Conservation (phyloP, 1,140 invertebrate genomes). For the Zophobas morio region DNA sequence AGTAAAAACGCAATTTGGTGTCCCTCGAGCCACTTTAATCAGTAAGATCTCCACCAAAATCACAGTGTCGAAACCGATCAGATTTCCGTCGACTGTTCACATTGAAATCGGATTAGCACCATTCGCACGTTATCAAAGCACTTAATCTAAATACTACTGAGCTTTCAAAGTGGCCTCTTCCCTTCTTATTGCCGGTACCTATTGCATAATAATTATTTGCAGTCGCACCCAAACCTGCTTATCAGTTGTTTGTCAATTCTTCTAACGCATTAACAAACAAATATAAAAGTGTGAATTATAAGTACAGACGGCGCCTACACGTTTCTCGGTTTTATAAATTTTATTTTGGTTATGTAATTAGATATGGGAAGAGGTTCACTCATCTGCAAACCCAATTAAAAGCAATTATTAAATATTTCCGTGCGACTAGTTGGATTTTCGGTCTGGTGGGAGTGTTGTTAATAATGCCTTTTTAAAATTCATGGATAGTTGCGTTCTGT, state of each 20-base stretch:
- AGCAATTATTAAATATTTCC: constrained; percentile 42
- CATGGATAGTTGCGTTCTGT: constrained; percentile 51
- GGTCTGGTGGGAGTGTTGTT: constrained; percentile 30
- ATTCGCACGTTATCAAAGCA: constrained; percentile 57
- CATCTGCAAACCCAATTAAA: constrained; percentile 27
- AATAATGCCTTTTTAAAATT: constrained; percentile 52
- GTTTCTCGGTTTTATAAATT: neutral
- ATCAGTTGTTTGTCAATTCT: constrained; percentile 15
- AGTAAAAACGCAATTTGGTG: neutral
- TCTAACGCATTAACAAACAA: constrained; percentile 16
- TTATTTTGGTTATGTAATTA: neutral
- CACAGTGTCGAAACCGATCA: constrained; percentile 49
- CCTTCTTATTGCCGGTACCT: constrained; percentile 14
- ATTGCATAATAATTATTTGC: constrained; percentile 36
- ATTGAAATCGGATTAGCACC: constrained; percentile 58
- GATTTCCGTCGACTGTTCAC: constrained; percentile 54
- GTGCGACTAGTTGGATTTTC: constrained; percentile 33
- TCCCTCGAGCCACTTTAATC: neutral
- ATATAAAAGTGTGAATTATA: neutral
- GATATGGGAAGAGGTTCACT: neutral
- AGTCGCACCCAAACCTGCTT: constrained; percentile 20
- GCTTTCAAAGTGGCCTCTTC: constrained; percentile 20
- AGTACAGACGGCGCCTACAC: neutral
- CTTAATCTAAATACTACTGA: constrained; percentile 53
- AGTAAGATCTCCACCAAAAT: constrained; percentile 14